Percentiles rank a stretch among this genome's conserved stretches.
These are phyloP conservation scores for Choristoneura rosaceana DNA, from an alignment of 2,888 invertebrate genomes.

Conservation along the genomic window DNA sequence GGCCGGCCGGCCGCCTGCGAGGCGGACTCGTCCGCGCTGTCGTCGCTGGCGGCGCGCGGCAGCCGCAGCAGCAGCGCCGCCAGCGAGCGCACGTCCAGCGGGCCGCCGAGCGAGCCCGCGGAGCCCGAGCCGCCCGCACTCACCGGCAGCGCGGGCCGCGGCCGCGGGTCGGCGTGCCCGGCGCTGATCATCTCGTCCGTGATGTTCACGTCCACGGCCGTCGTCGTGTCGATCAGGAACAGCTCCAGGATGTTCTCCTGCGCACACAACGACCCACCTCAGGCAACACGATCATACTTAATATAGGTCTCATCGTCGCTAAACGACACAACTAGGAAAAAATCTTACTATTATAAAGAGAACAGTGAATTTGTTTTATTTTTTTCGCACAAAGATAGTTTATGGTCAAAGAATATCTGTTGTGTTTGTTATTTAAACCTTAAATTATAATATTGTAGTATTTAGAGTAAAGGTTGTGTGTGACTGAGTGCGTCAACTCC, in stretches of 20 bases:
- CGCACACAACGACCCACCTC: no score
- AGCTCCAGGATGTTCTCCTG: conserved; percentile 67
- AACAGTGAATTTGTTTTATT: no score
- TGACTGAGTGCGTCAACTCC: no score
- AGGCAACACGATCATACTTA: no score
- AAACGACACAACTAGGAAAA: no score
- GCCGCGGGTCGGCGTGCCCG: conserved; percentile 75
- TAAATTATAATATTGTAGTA: no score
- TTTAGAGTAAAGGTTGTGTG: no score
- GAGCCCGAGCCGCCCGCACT: conserved; percentile 48
- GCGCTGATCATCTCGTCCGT: conserved; percentile 76
- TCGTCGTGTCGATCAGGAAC: conserved; percentile 81
- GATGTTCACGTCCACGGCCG: conserved; percentile 77
- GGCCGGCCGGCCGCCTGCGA: conserved; percentile 56
- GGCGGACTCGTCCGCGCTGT: conserved; percentile 59
- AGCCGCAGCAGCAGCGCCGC: conserved; percentile 15
- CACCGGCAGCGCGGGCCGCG: conserved; percentile 62
- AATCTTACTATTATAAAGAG: no score
- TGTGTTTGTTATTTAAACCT: no score
- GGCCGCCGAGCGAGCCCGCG: neutral
- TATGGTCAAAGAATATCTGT: no score
- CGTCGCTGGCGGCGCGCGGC: conserved; percentile 51
- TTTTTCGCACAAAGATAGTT: no score
- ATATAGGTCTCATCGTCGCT: no score
- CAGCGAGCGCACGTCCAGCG: conserved; percentile 43